A percentile compares a stretch with the other conserved stretches of the same genome.
Evolutionary conservation across 2,113 vertebrate genomes (phyloP).

Genomic region (Bubo blakistoni): DNA sequence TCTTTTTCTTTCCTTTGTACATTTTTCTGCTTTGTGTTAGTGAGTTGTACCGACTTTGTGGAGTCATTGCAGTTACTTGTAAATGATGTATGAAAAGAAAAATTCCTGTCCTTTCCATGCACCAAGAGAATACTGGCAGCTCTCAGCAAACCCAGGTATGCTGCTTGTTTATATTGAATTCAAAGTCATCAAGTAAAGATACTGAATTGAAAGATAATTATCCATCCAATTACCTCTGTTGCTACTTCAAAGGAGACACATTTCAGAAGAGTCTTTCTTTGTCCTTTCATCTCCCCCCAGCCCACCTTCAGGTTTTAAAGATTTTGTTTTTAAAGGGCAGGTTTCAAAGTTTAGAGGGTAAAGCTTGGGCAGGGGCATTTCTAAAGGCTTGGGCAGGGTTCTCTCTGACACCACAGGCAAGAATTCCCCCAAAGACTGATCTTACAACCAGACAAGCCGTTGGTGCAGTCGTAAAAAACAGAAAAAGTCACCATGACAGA

Average conservation of each 20-base stretch:
- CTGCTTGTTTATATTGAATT: conserved; percentile 4
- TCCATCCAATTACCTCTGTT: neutral
- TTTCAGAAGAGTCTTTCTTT: neutral
- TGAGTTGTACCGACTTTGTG: conserved; percentile 12
- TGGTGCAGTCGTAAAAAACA: neutral
- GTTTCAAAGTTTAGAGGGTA: neutral
- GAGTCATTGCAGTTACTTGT: conserved; percentile 48
- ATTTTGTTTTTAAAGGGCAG: neutral
- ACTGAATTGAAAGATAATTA: neutral
- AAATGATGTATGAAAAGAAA: conserved; percentile 54
- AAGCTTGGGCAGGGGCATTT: neutral
- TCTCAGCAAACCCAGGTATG: neutral
- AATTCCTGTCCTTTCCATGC: neutral
- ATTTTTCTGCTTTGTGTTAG: conserved; percentile 7
- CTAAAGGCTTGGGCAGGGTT: neutral
- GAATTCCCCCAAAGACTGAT: neutral
- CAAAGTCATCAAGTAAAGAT: neutral
- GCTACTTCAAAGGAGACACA: neutral
- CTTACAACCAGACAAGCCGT: neutral
- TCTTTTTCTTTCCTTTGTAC: conserved; percentile 35
- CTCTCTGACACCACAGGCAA: neutral
- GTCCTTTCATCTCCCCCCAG: neutral
- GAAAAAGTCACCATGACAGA: neutral
- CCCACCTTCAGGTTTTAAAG: neutral
- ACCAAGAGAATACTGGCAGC: neutral